phyloP scores from a whole-genome alignment of 2,888 invertebrate genomes.

The Linnaemya tessellans region DNA sequence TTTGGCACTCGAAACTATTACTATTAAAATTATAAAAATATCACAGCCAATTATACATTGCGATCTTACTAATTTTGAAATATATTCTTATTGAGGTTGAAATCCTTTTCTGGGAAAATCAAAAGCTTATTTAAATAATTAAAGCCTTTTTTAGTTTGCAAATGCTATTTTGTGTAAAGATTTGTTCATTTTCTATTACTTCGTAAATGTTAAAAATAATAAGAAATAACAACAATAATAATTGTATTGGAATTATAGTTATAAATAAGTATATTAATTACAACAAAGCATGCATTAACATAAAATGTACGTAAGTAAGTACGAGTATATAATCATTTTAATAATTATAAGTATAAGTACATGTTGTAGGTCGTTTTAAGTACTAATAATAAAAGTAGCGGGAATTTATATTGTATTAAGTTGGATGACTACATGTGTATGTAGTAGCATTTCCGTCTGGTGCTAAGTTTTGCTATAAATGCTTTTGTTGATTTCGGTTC shows the following conservation, averaged over 20 bases:
- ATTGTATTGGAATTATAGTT: conserved; percentile 2
- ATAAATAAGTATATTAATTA: conserved; percentile 43
- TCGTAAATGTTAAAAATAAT: conserved; percentile 32
- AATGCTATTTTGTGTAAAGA: background rate
- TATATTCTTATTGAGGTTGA: conserved; percentile 55
- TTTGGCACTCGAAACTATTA: background rate
- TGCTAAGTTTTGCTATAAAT: conserved; percentile 44
- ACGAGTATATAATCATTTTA: too few species aligned
- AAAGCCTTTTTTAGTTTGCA: conserved; percentile 33
- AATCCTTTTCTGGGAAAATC: conserved; percentile 3
- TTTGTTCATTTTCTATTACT: conserved; percentile 35
- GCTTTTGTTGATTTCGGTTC: conserved; percentile 18
- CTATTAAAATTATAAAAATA: background rate
- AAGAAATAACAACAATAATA: conserved; percentile 36
- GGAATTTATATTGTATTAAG: conserved; percentile 16
- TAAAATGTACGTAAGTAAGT: conserved; percentile 58
- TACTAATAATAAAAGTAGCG: conserved; percentile 22
- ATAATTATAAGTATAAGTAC: too few species aligned
- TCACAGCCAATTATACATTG: background rate
- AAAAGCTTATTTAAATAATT: conserved; percentile 15
- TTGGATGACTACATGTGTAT: conserved; percentile 38
- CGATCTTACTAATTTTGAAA: background rate
- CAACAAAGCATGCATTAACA: conserved; percentile 60
- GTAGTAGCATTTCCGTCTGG: conserved; percentile 46
- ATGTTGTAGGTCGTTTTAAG: background rate